Evolutionary conservation across 2,888 invertebrate genomes (phyloP).

Genomic region (Latrodectus hesperus): DNA sequence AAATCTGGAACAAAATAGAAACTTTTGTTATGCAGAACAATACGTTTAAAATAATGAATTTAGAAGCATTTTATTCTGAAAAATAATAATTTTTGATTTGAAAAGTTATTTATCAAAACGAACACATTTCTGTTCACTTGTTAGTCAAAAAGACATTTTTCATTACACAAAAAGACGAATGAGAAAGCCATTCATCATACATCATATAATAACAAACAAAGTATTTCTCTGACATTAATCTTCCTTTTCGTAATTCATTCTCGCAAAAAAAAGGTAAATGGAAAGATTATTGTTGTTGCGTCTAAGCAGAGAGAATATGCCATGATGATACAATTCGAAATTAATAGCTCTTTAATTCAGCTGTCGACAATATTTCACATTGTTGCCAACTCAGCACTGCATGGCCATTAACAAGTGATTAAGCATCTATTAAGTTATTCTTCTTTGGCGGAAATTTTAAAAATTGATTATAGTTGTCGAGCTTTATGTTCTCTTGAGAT

Average conservation of each 20-base stretch:
- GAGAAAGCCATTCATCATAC: background rate
- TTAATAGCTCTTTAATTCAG: slow-evolving; percentile 50
- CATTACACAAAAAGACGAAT: background rate
- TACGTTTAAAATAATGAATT: too few relatives aligned
- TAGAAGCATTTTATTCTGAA: too few relatives aligned
- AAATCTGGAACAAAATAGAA: too few relatives aligned
- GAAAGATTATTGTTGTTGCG: background rate
- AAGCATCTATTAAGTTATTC: slow-evolving; percentile 48
- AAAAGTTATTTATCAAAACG: too few relatives aligned
- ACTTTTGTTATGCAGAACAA: too few relatives aligned
- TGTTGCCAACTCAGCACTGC: background rate
- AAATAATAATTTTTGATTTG: too few relatives aligned
- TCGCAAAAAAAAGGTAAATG: background rate
- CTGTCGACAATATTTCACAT: slow-evolving; percentile 18
- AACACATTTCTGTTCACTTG: background rate
- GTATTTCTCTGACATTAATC: background rate
- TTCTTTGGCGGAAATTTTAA: slow-evolving; percentile 14
- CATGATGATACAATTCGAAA: background rate
- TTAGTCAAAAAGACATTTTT: background rate
- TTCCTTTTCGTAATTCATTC: background rate
- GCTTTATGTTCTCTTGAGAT: slow-evolving; percentile 35
- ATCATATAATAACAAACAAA: background rate
- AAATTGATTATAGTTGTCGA: slow-evolving; percentile 6
- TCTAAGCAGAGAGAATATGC: background rate
- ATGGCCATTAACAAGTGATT: slow-evolving; percentile 43